phyloP scores from a whole-genome alignment of 2,797 vertebrate species.

The Sciaenops ocellatus region DNA sequence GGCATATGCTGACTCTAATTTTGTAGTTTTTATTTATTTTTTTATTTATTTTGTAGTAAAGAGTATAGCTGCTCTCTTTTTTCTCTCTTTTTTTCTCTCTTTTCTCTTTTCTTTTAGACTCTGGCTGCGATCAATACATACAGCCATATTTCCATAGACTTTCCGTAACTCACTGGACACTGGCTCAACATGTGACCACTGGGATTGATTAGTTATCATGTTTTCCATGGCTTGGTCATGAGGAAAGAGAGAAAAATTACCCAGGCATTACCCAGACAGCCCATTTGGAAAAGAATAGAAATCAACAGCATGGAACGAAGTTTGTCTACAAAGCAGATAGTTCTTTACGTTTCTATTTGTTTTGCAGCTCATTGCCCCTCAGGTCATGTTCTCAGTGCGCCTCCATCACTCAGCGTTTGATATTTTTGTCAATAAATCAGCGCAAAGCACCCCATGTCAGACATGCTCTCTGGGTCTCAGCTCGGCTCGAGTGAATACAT shows the following conservation, averaged over 20 bases:
- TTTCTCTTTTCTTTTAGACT: slow-evolving; percentile 17
- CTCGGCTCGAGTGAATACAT: slow-evolving; percentile 77
- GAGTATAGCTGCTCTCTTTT: neutral
- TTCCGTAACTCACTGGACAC: slow-evolving; percentile 64
- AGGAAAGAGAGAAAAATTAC: slow-evolving; percentile 62
- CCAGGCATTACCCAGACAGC: slow-evolving; percentile 69
- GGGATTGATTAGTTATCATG: slow-evolving; percentile 81
- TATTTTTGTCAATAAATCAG: slow-evolving; percentile 87
- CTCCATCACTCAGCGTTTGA: slow-evolving; percentile 84
- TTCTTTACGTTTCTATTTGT: slow-evolving; percentile 80
- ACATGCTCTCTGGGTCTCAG: slow-evolving; percentile 77
- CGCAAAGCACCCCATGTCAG: slow-evolving; percentile 76
- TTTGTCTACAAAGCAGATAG: slow-evolving; percentile 77
- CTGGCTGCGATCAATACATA: slow-evolving; percentile 59
- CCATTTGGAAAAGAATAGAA: slow-evolving; percentile 72
- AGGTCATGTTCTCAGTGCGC: slow-evolving; percentile 78
- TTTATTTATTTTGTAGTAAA: neutral
- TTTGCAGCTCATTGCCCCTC: slow-evolving; percentile 83
- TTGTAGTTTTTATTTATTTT: slow-evolving; percentile 20
- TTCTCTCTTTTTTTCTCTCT: neutral
- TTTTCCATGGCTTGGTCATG: slow-evolving; percentile 63
- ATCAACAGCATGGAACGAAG: slow-evolving; percentile 62
- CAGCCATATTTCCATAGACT: slow-evolving; percentile 61
- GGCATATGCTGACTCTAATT: slow-evolving; percentile 24
- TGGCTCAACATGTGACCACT: slow-evolving; percentile 55